Conservation (phyloP, 2,888 invertebrate species). For the Epistrophe grossulariae region DNA sequence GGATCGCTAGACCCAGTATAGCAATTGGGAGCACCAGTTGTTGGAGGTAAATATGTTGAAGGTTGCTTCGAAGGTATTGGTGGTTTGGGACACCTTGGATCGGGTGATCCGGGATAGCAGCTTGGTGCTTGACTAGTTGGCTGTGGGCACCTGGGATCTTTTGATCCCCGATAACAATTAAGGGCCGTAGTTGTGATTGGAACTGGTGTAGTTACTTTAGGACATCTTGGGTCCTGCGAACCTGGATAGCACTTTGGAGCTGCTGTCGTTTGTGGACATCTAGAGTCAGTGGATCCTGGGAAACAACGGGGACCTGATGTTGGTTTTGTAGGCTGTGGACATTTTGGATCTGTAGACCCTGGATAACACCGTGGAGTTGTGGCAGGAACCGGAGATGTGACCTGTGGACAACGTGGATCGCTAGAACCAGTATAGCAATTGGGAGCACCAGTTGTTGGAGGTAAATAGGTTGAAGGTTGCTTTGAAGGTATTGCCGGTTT, state of each 20-base stretch:
- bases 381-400: not conserved
- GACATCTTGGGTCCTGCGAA: slow-evolving; percentile 79
- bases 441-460: not conserved
- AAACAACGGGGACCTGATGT: slow-evolving; percentile 77
- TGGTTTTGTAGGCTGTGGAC: slow-evolving; percentile 40
- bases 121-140: slow-evolving; percentile 58
- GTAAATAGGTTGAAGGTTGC: slow-evolving; percentile 1
- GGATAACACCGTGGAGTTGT: slow-evolving; percentile 76
- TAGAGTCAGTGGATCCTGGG: slow-evolving; percentile 78
- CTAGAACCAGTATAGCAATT: not conserved
- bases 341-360: slow-evolving; percentile 77
- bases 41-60: slow-evolving; percentile 80
- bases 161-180: slow-evolving; percentile 80
- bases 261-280: slow-evolving; percentile 78
- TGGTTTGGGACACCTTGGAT: not conserved
- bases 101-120: not conserved
- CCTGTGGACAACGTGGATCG: not conserved
- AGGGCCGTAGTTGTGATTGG: slow-evolving; percentile 74
- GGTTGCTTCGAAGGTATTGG: not conserved
- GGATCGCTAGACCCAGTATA: slow-evolving; percentile 78
- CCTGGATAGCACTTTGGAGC: slow-evolving; percentile 77
- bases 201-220: slow-evolving; percentile 76
- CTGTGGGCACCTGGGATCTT: slow-evolving; percentile 77
- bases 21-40: slow-evolving; percentile 72
- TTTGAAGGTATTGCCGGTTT: slow-evolving; percentile 64